Evolutionary conservation across 92 coral and sea anemone species (phyloP), one percentile per base, ranked within the genome.

Genomic region (Hydrozoanthus gracilis): DNA sequence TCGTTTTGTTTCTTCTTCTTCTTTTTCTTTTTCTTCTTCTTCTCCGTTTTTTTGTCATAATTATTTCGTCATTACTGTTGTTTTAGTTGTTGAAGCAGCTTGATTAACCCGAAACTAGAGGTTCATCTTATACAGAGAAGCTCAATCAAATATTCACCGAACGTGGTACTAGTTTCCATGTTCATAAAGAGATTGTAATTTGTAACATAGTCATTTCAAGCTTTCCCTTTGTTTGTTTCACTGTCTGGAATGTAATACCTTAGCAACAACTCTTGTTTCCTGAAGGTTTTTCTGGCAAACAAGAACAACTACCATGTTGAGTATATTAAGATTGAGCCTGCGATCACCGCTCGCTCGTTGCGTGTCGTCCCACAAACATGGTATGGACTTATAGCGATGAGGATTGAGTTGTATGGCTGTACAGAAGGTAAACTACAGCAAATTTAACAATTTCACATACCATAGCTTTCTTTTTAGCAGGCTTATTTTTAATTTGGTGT

Each of bases 331-430:
- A 45, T 78, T 14, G 83, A 78, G 8, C 83, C 72, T 35, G 52
- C 71, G 51, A 44, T 78, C 10, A 9, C 48, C 18, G 83, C 83
- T 6, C 83, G 83, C 1, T 44, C 83, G 44, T 4, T 78, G 14
- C 83, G 83, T 35, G 52, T 78, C 4, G n/a, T 58, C 70, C 83
- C 83, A 47, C 71, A n/a, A 16, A 55, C 83, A 27, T 78, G 83
- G 83, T 16, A 55, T 39, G 82, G 82, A 13, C 35, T 3, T 39
- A 77, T 77, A 17, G 82, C 68, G 35, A 77, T 77, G 82, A 58
- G 83, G 49, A 39, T 78, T 14, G 83, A 78, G 71, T 20, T 78
- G 51, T 78, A 39, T 60, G 83, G 83, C 8, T 78, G 83, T 58
- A 60, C 71, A 5, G n/a, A 60, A 60, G 83, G 83, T 78, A 60